phyloP scores from a whole-genome alignment of 2,113 vertebrate genomes.

The Gorilla gorilla region DNA sequence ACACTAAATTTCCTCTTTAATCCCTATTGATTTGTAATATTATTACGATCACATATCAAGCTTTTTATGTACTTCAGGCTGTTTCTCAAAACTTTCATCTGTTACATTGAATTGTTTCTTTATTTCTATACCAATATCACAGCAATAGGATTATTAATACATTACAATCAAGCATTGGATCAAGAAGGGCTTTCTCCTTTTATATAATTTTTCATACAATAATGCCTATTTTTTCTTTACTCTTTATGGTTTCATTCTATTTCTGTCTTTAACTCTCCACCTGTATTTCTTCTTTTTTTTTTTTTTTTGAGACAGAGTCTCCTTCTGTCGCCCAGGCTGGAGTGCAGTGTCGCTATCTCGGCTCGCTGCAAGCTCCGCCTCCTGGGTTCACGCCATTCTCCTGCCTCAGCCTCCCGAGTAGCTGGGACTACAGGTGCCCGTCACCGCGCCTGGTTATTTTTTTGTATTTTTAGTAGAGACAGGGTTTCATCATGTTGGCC shows the following conservation, averaged over 20 bases:
- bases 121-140: not conserved
- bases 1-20: not conserved
- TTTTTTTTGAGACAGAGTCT: too few relatives aligned
- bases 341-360: too few relatives aligned
- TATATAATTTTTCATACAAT: not conserved
- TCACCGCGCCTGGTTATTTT: too few relatives aligned
- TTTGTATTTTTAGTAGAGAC: too few relatives aligned
- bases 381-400: too few relatives aligned
- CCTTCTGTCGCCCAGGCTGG: too few relatives aligned
- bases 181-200: not conserved
- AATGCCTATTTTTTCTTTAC: not conserved
- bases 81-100: not conserved
- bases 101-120: not conserved
- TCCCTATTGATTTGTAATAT: not conserved
- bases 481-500: too few relatives aligned
- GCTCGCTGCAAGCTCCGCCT: too few relatives aligned
- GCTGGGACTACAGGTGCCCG: too few relatives aligned
- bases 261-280: not conserved
- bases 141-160: not conserved
- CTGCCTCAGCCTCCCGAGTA: too few relatives aligned
- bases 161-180: not conserved
- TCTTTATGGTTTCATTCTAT: not conserved
- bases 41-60: not conserved
- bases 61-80: not conserved
- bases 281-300: not conserved